Conservation (phyloP, 2,888 invertebrate species). For the Dicranocentrus wangi region DNA sequence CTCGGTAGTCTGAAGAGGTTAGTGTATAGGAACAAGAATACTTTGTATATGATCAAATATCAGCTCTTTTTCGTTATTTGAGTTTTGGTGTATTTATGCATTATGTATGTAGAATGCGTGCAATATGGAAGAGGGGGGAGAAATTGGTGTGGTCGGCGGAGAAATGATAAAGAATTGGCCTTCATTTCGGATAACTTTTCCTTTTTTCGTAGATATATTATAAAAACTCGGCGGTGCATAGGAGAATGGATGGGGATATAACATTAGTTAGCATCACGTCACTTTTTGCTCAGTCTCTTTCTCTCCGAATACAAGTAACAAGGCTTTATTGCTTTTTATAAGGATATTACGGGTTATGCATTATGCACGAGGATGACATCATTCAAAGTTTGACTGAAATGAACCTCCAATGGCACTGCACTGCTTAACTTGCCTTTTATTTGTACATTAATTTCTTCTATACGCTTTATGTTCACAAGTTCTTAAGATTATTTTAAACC, state of each 20-base stretch:
- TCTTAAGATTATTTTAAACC: too few species aligned
- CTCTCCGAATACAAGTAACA: background rate
- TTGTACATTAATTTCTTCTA: too few species aligned
- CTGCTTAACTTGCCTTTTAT: too few species aligned
- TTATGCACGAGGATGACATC: slow-evolving; percentile 44
- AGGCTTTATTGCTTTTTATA: slow-evolving; percentile 53
- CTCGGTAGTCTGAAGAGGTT: background rate
- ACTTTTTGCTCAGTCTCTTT: slow-evolving; percentile 36
- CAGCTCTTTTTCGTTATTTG: slow-evolving; percentile 22
- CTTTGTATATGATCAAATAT: background rate
- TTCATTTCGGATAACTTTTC: slow-evolving; percentile 53
- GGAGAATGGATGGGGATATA: slow-evolving; percentile 24
- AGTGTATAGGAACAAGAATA: background rate
- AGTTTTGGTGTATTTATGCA: background rate
- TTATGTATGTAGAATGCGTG: slow-evolving; percentile 9
- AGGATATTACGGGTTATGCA: slow-evolving; percentile 49
- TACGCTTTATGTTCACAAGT: too few species aligned
- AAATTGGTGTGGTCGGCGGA: slow-evolving; percentile 17
- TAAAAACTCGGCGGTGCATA: too few species aligned
- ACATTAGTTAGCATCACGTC: slow-evolving; percentile 41
- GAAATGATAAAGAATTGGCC: slow-evolving; percentile 51
- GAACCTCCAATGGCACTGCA: too few species aligned
- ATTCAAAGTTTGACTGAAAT: slow-evolving; percentile 13
- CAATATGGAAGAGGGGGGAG: slow-evolving; percentile 30
- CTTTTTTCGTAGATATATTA: slow-evolving; percentile 26